Evolutionary conservation across 2,888 invertebrate genomes (phyloP), one percentile per base, ranked within the genome.

Genomic region (Eupeodes luniger): DNA sequence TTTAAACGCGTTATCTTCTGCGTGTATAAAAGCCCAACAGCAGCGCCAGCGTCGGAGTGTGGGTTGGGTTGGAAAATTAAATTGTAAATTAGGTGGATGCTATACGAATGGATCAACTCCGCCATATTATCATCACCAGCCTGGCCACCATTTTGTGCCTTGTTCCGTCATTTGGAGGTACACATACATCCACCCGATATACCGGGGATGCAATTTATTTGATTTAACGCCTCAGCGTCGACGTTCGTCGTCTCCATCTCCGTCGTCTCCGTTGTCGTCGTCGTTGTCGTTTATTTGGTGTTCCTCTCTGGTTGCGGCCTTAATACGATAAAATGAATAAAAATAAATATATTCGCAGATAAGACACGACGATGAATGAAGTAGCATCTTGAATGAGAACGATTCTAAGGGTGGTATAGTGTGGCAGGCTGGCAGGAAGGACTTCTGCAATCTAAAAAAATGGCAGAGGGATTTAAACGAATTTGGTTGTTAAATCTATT

Each of bases 121-220:
- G n/a, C 55, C 19, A 40, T 69, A 27, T 34, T 34, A 69, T 27
- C 78, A 59, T 69, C 19, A 19, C 67, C 74, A 62, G 27, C 76
- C 66, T 51, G 57, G 74, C 76, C 80, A 80, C 83, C 79, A 83
- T 87, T 87, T 83, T 81, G 78, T 67, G 72, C 27, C 64, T 16
- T 6, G 12, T 19, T 40, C 64, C 9, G 34, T 34, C 55, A 66
- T 55, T 19, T 19, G 19, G 1, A 19, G 19, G 19, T 19, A 19
- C 19, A 19, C 19, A 19, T 19, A 19, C 19, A 19, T 44, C 74
- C 9, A 44, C 12, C 14, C 57, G 16, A 16, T 44, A 49, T 61
- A 80, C 40, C 84, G 90, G 90, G 89, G 89, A 90, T 90, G 89
- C 90, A 90, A 90, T 90, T 90, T 90, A 90, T 90, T 90, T 90